Evolutionary conservation across 2,888 invertebrate genomes (phyloP), one percentile per base, ranked within the genome.

Genomic region (Amblyjoppa fuscipennis): DNA sequence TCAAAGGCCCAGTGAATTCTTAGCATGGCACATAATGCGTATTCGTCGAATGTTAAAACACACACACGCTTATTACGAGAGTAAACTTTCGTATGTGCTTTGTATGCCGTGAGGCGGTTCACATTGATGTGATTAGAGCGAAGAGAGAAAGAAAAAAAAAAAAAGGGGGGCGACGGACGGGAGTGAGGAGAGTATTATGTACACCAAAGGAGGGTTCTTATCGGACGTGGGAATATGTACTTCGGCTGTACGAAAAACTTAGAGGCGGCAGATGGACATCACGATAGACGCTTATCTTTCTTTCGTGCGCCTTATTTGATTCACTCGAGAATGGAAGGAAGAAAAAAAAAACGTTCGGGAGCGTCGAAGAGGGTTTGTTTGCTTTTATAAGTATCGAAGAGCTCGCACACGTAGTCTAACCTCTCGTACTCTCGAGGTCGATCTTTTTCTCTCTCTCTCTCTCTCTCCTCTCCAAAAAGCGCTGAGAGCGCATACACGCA

Each of bases 371-470:
- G 82, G 88, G 89, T 90, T 91, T 91, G 90, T 91, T 91, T 91
- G 91, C 91, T 91, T 91, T 91, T 89, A 85, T 88, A 89, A 90
- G 91, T 89, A 91, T 91, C 88, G 89, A 90, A 89, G 89, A 79
- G 78, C 68, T 74, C 73, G 69, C 41, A 49, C 41, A 49, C 38
- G 73, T 80, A 64, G 25, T 49, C 25, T 38, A n/a, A 31, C 38
- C 38, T 51, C 49, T 49, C 64, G 49, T 31, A 20, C n/a, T 49
- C n/a, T 31, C 38, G 20, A 51, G 49, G 16, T 25, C 11, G 20
- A 45, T 1, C 49, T 38, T 41, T 11, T 2, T 70, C 64, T 49
- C 64, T 81, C 59, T 31, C 13, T 53, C 51, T 73, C n/a, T 41
- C 1, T 56, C 51, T 64, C 41, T 73, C 25, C 64, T 25, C 28